Percentiles rank a stretch among this genome's conserved stretches.
These are phyloP conservation scores for Fulica atra DNA, from an alignment of 2,113 vertebrate species.

Conservation along the genomic window DNA sequence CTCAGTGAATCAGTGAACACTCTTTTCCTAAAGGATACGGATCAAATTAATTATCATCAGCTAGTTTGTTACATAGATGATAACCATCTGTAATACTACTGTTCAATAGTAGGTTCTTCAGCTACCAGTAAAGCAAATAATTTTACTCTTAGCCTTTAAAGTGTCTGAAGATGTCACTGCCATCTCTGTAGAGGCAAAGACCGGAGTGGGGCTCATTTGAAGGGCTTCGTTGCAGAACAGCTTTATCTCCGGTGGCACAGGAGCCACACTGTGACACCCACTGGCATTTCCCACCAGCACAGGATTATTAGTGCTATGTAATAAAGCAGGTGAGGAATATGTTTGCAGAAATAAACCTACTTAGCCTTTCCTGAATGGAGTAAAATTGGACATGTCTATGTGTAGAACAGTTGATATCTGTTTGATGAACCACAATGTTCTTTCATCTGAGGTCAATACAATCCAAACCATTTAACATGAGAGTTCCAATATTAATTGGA, in stretches of 20 bases:
- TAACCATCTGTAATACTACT: background rate
- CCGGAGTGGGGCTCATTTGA: accelerated
- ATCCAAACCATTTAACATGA: background rate
- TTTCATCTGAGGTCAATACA: background rate
- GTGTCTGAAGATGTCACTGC: background rate
- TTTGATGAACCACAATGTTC: background rate
- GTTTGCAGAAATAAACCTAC: background rate
- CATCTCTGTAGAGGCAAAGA: background rate
- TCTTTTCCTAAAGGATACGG: background rate
- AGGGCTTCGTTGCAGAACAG: background rate
- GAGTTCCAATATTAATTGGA: background rate
- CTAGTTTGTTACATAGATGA: background rate
- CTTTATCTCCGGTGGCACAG: accelerated
- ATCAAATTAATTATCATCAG: background rate
- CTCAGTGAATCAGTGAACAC: background rate
- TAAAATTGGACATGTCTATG: background rate
- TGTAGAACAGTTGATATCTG: background rate
- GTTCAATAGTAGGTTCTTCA: background rate
- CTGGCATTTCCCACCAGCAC: background rate
- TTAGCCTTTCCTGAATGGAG: background rate
- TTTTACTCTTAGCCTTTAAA: background rate
- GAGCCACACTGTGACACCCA: background rate
- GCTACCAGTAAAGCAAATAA: background rate
- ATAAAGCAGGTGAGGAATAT: background rate
- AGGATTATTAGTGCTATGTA: background rate